Evolutionary conservation across 2,888 invertebrate genomes (phyloP).

Genomic region (Liposcelis brunnea): DNA sequence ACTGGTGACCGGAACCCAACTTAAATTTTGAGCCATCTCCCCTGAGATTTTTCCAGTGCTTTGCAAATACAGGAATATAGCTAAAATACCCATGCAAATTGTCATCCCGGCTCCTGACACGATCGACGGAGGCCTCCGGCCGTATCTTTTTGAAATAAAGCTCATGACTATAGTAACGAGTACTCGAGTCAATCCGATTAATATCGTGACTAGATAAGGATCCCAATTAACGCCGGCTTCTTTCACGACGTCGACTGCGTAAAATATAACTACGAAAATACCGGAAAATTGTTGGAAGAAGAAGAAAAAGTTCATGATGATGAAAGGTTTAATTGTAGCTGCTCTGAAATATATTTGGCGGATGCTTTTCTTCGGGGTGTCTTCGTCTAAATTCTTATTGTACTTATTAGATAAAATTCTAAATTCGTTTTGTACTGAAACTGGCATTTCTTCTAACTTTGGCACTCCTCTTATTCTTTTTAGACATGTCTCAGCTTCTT

Average conservation of each 20-base stretch:
- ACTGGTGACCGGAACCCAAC: conserved; percentile 16
- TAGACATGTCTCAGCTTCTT: conserved; percentile 29
- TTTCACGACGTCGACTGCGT: conserved; percentile 32
- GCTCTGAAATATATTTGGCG: conserved; percentile 21
- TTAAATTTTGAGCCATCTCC: neutral
- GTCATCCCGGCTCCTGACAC: conserved; percentile 38
- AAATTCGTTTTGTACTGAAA: conserved; percentile 22
- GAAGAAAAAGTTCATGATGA: conserved; percentile 31
- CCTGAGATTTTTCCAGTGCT: neutral
- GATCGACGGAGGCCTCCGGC: conserved; percentile 17
- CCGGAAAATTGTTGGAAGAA: conserved; percentile 41
- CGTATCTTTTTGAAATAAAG: conserved; percentile 16
- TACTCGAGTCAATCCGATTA: conserved; percentile 17
- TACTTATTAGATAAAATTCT: conserved; percentile 19
- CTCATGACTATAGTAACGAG: conserved; percentile 17
- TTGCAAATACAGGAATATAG: neutral
- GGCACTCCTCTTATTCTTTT: too few relatives aligned
- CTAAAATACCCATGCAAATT: conserved; percentile 26
- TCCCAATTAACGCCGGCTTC: conserved; percentile 17
- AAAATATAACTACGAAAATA: conserved; percentile 35
- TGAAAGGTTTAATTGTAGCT: conserved; percentile 30
- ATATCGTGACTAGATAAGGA: conserved; percentile 17
- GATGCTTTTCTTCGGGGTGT: conserved; percentile 16
- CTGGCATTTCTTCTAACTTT: conserved; percentile 25
- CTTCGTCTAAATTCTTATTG: conserved; percentile 13